Percentiles rank a stretch among this genome's conserved stretches.
Evolutionary conservation across 2,888 invertebrate genomes (phyloP).

Genomic region (Scaptodrosophila latifasciaeformis): DNA sequence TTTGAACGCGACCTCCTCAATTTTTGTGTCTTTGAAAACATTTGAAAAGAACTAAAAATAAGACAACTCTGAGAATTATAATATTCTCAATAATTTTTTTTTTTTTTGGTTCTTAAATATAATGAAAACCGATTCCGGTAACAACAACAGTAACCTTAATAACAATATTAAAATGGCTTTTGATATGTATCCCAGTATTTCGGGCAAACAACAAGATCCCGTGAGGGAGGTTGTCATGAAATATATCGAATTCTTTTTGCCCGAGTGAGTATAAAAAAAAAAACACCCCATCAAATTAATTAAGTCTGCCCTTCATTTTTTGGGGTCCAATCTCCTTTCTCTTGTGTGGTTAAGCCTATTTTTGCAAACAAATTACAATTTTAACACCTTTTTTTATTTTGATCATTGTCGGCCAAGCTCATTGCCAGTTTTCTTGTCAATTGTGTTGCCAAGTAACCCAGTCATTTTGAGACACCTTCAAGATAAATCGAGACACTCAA

Average conservation of each 20-base stretch:
- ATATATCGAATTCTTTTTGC: constrained; percentile 83
- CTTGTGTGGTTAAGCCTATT: no score
- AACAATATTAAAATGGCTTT: constrained; percentile 77
- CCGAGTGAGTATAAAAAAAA: constrained; percentile 78
- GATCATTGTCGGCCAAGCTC: no score
- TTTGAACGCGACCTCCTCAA: no score
- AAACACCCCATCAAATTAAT: background rate
- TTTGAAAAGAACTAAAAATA: constrained; percentile 12
- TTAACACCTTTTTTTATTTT: no score
- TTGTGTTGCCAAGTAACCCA: no score
- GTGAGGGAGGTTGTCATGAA: constrained; percentile 82
- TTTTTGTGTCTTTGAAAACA: constrained; percentile 7
- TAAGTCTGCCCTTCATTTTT: background rate
- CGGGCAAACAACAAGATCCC: constrained; percentile 80
- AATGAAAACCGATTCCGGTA: constrained; percentile 71
- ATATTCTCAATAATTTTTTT: no score
- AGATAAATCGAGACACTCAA: no score
- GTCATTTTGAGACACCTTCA: no score
- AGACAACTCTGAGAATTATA: constrained; percentile 14
- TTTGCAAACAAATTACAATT: no score
- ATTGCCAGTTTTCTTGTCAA: no score
- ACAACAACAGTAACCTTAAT: constrained; percentile 76
- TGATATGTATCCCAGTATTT: constrained; percentile 78
- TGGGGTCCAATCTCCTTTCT: no score
- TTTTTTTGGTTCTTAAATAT: constrained; percentile 23